phyloP scores from a whole-genome alignment of 2,113 vertebrate species.

The Tichodroma muraria region DNA sequence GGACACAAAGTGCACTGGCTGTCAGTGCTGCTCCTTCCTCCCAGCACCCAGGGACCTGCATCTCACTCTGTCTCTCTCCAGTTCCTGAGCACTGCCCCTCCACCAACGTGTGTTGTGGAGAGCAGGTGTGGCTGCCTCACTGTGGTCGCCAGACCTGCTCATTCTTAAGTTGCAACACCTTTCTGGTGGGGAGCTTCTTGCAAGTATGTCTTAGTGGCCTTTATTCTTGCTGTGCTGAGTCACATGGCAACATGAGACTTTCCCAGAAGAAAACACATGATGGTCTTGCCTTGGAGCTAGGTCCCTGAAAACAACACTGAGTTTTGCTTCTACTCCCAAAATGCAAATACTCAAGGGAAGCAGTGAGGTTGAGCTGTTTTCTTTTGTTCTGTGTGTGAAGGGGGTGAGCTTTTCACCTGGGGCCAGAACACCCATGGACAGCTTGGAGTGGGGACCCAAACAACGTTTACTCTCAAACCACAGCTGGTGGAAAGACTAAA shows the following conservation, averaged over 20 bases:
- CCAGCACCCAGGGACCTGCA: background rate
- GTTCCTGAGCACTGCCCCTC: background rate
- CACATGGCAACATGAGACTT: background rate
- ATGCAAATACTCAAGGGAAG: background rate
- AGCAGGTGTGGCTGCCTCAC: background rate
- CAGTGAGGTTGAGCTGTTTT: background rate
- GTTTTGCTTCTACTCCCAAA: background rate
- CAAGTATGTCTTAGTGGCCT: background rate
- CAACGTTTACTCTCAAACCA: constrained; percentile 50
- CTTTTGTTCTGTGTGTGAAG: constrained; percentile 50
- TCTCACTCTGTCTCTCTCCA: background rate
- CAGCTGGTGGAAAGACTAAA: constrained; percentile 75
- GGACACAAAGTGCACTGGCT: background rate
- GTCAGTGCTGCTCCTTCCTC: background rate
- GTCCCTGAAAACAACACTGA: background rate
- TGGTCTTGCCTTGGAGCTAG: background rate
- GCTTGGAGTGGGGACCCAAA: constrained; percentile 77
- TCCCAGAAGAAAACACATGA: background rate
- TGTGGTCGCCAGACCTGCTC: background rate
- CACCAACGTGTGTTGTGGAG: background rate
- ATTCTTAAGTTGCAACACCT: background rate
- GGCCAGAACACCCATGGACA: constrained; percentile 83
- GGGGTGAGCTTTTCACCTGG: constrained; percentile 89
- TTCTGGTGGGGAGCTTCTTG: background rate
- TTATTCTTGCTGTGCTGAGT: background rate